Evolutionary conservation across 2,113 vertebrate species (phyloP), one percentile per base, ranked within the genome.

Genomic region (Bufo bufo): DNA sequence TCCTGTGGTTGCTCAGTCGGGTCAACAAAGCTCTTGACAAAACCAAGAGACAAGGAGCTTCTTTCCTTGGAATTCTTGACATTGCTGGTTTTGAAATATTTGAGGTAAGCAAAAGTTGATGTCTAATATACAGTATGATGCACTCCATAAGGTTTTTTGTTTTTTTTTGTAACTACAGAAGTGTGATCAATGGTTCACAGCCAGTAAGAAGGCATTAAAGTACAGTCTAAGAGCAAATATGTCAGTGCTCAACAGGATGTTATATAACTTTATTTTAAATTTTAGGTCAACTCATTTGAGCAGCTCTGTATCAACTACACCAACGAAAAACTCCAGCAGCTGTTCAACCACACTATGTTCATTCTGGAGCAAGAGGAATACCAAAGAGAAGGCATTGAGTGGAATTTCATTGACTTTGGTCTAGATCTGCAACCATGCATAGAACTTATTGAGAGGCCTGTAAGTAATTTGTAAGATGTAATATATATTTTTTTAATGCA

Each of bases 341-440:
- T 99, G 77, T 99, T 99, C 96, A 99, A 99, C 93, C 97, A 99
- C 95, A 99, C 98, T 85, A 99, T 99, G 98, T 99, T 99, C 94
- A 92, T 98, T 91, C 33, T 99, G 96, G 98, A 99, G 92, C 98
- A 99, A 92, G 98, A 99, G 90, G 98, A 99, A 93, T 99, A 99
- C 91, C 96, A 99, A 92, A 92, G 97, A 1, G 98, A 99, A 92
- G 97, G 98, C 90, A 99, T 99, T 59, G 96, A 99, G 90, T 99
- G 98, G 98, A 97, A 94, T 91, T 99, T 99, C 95, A 99, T 99
- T 45, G 98, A 99, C 93, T 99, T 99, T 4, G 98, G 98, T 50
- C 96, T 99, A 13, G 98, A 99, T 91, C 94, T 99, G 92, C 97
- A 97, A 89, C 98, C 98, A 87, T 99, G 97, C 94, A 98, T 99